Percentiles rank a stretch among this genome's conserved stretches.
Conservation (phyloP, 1,140 invertebrate genomes). For the Scaptomyza montana region DNA sequence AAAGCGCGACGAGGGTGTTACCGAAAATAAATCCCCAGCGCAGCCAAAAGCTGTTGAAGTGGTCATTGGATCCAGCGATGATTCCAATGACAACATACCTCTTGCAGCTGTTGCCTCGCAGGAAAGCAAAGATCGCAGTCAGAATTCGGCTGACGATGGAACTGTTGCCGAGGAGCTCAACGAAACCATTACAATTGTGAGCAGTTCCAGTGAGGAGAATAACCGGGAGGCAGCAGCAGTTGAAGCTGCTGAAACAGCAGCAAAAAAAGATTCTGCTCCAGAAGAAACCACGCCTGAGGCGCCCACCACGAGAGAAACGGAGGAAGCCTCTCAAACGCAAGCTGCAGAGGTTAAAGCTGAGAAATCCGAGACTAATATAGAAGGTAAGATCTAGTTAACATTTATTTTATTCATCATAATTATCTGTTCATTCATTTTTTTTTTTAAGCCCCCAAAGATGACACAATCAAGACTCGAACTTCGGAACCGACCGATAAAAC, state of each 20-base stretch:
- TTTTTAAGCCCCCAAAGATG: slow-evolving; percentile 14
- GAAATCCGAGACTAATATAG: background rate
- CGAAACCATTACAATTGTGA: slow-evolving; percentile 61
- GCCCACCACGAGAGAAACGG: background rate
- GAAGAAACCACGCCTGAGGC: background rate
- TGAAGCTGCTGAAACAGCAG: slow-evolving; percentile 1
- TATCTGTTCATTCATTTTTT: background rate
- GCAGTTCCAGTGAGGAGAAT: slow-evolving; percentile 67
- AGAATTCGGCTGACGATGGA: slow-evolving; percentile 42
- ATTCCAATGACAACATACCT: slow-evolving; percentile 74
- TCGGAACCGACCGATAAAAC: slow-evolving; percentile 26
- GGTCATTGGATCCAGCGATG: slow-evolving; percentile 72
- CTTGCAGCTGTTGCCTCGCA: slow-evolving; percentile 65
- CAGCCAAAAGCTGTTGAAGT: slow-evolving; percentile 52
- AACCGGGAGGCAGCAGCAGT: slow-evolving; percentile 11
- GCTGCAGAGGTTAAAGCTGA: background rate
- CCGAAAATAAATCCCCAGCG: slow-evolving; percentile 12
- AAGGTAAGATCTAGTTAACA: slow-evolving; percentile 8
- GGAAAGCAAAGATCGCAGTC: slow-evolving; percentile 53
- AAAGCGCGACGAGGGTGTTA: slow-evolving; percentile 45
- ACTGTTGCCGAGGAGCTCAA: slow-evolving; percentile 52
- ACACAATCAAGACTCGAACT: slow-evolving; percentile 14
- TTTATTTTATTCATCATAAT: too few relatives aligned
- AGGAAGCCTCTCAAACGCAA: background rate
- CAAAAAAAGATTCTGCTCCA: background rate